Evolutionary conservation across 2,113 vertebrate genomes (phyloP).

Genomic region (Alces alces): DNA sequence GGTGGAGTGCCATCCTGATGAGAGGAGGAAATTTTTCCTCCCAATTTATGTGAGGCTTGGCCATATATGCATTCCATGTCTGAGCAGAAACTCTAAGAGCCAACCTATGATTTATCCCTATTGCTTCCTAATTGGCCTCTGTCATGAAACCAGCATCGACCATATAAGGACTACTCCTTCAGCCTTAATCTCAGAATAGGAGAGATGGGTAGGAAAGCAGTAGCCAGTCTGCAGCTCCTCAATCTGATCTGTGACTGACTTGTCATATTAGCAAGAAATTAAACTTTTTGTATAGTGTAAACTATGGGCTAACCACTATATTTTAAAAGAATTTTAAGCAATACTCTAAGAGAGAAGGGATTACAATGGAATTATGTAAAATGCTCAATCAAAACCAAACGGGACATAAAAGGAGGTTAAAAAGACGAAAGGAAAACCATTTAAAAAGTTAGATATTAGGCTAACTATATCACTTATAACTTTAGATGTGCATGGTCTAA

Average conservation of each 20-base stretch:
- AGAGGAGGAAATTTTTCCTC: background rate
- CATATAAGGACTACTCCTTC: background rate
- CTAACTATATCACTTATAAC: background rate
- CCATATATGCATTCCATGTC: background rate
- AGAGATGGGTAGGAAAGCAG: background rate
- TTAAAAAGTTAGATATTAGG: background rate
- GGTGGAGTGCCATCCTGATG: background rate
- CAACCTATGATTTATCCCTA: background rate
- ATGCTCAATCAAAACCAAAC: background rate
- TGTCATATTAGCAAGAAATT: background rate
- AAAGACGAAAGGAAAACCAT: background rate
- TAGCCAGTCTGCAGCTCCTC: background rate
- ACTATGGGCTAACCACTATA: background rate
- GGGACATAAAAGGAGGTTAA: background rate
- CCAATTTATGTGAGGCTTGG: background rate
- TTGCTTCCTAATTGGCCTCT: background rate
- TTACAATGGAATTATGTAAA: background rate
- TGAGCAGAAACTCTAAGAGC: background rate
- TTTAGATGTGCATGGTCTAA: background rate
- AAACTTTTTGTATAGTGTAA: background rate
- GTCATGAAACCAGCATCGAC: background rate
- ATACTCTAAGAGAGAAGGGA: background rate
- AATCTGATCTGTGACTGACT: background rate
- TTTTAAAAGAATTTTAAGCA: background rate
- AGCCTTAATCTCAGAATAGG: background rate